Conservation (phyloP, 2,888 invertebrate species). For the Plutella xylostella region DNA sequence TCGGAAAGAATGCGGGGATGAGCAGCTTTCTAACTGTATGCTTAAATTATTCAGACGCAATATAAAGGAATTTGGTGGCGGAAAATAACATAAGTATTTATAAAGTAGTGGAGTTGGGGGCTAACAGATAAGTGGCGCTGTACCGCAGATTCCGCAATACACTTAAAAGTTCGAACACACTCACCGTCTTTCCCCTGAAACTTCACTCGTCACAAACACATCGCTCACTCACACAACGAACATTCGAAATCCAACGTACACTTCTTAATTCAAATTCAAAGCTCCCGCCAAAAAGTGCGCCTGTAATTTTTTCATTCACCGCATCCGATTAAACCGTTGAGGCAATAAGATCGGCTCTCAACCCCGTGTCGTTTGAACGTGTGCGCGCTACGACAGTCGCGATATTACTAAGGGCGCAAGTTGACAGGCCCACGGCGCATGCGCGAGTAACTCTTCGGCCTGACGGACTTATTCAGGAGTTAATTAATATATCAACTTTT, state of each 20-base stretch:
- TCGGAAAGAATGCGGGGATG: too few species aligned
- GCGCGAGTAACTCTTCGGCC: conserved; percentile 62
- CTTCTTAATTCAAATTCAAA: conserved; percentile 16
- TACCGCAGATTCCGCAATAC: conserved; percentile 10
- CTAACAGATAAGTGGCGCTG: too few species aligned
- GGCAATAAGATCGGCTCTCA: conserved; percentile 1
- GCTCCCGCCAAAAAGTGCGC: too few species aligned
- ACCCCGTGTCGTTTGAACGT: conserved; percentile 22
- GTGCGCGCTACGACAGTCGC: conserved; percentile 35
- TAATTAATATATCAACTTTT: conserved; percentile 69
- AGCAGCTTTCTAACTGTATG: too few species aligned
- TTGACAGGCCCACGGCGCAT: conserved; percentile 46
- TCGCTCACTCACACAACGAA: conserved; percentile 32
- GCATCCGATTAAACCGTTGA: conserved; percentile 24
- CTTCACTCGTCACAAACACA: conserved; percentile 44
- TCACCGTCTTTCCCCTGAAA: conserved; percentile 46
- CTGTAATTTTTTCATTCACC: conserved; percentile 31
- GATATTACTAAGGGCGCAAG: conserved; percentile 56
- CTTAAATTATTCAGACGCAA: too few species aligned
- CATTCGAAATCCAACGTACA: conserved; percentile 23
- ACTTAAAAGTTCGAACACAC: conserved; percentile 19
- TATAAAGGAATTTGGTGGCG: too few species aligned
- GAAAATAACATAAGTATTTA: too few species aligned
- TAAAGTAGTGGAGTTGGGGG: too few species aligned
- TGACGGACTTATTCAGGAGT: conserved; percentile 62